A percentile compares a stretch with the other conserved stretches of the same genome.
phyloP scores from a whole-genome alignment of 2,113 vertebrate genomes.

The Eulemur macaco region DNA sequence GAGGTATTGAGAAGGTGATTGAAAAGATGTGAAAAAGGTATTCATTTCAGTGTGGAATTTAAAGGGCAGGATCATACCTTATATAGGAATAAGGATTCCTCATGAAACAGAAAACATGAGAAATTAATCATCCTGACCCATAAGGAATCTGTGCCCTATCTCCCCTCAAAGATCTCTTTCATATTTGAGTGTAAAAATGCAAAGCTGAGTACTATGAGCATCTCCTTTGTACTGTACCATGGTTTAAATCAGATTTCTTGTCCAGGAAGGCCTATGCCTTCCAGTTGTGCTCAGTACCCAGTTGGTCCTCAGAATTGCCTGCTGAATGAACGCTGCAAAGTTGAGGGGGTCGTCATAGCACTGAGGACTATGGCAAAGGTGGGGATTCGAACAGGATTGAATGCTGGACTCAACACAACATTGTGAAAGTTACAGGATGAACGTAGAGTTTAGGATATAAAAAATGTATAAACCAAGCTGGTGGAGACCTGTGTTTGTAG shows the following conservation, averaged over 20 bases:
- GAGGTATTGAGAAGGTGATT: neutral
- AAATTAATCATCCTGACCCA: neutral
- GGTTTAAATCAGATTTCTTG: neutral
- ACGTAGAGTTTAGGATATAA: slow-evolving; percentile 8
- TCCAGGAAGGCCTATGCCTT: neutral
- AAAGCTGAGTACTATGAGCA: neutral
- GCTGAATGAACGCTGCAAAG: neutral
- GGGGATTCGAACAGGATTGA: neutral
- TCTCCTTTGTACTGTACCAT: neutral
- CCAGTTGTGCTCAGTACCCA: neutral
- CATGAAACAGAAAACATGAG: neutral
- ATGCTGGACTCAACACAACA: neutral
- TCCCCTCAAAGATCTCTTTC: neutral
- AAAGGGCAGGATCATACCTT: neutral
- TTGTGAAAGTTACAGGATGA: neutral
- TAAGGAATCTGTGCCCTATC: neutral
- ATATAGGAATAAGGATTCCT: neutral
- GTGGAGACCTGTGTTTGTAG: neutral
- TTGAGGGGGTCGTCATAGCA: neutral
- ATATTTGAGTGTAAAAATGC: neutral
- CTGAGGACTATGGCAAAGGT: neutral
- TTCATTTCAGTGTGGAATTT: neutral
- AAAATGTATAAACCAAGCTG: neutral
- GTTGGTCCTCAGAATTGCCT: neutral
- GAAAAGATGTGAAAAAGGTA: neutral